Evolutionary conservation across 2,888 invertebrate species (phyloP).

Genomic region (Pseudolycoriella hygida): DNA sequence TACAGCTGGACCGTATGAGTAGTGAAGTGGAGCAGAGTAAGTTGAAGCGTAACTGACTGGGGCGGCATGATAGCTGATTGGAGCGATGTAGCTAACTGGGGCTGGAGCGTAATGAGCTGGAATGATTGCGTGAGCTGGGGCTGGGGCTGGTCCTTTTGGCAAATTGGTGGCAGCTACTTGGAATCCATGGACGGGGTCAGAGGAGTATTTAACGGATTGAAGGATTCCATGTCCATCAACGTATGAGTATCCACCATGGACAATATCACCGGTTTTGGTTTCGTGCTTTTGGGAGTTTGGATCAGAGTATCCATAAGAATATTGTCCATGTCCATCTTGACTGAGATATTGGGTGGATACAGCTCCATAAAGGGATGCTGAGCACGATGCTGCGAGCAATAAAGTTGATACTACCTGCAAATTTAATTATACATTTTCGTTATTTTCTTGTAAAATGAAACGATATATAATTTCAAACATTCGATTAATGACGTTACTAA

Average conservation of each 20-base stretch:
- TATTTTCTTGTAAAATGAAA: background rate
- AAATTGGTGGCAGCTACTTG: constrained; percentile 46
- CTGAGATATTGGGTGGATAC: constrained; percentile 36
- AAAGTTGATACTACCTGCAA: constrained; percentile 20
- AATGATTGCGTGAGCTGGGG: constrained; percentile 12
- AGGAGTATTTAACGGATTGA: constrained; percentile 44
- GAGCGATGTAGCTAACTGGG: constrained; percentile 15
- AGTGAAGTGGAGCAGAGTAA: background rate
- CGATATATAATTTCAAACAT: too few species aligned
- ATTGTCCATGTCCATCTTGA: constrained; percentile 41
- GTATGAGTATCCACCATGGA: constrained; percentile 48
- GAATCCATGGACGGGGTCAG: constrained; percentile 43
- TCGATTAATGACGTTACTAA: too few species aligned
- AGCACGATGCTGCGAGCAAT: constrained; percentile 22
- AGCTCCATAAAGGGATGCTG: constrained; percentile 21
- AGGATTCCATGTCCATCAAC: constrained; percentile 46
- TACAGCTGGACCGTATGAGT: background rate
- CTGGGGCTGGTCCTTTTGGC: constrained; percentile 35
- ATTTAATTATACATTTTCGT: constrained; percentile 7
- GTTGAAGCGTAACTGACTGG: constrained; percentile 5
- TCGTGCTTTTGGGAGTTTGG: constrained; percentile 47
- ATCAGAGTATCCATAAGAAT: constrained; percentile 44
- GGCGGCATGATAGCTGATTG: constrained; percentile 9
- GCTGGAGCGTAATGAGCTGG: constrained; percentile 17
- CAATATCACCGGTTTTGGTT: constrained; percentile 37